phyloP scores from a whole-genome alignment of 2,888 invertebrate genomes.

The Dolomedes plantarius region DNA sequence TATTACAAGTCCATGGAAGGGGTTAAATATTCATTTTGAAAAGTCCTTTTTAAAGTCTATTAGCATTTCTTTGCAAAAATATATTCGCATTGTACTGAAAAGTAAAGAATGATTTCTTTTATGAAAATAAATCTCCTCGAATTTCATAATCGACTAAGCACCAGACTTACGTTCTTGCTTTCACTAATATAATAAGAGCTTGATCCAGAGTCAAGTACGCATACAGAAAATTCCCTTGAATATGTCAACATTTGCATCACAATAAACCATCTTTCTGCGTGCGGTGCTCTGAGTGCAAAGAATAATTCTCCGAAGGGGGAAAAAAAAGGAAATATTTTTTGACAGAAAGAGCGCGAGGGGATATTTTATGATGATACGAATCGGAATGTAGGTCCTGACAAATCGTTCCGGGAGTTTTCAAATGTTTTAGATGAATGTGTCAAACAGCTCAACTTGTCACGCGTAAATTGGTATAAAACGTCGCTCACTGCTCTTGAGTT shows the following conservation, averaged over 20 bases:
- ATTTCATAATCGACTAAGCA: too few species aligned
- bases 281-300: not conserved
- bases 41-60: too few species aligned
- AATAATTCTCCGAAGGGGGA: not conserved
- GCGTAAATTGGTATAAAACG: constrained; percentile 28
- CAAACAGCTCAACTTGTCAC: constrained; percentile 23
- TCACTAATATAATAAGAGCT: not conserved
- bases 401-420: constrained; percentile 29
- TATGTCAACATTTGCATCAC: constrained; percentile 29
- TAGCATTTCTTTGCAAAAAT: too few species aligned
- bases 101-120: too few species aligned
- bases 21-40: too few species aligned
- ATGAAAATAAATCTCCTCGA: too few species aligned
- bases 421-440: constrained; percentile 8
- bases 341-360: not conserved
- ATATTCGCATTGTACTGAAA: too few species aligned
- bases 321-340: too few species aligned
- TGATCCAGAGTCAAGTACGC: not conserved
- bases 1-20: too few species aligned
- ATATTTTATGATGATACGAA: not conserved
- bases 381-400: constrained; percentile 20
- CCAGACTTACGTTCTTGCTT: too few species aligned
- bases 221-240: not conserved
- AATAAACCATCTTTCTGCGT: constrained; percentile 24
- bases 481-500: not conserved